Conservation (phyloP, 2,797 vertebrate species). For the Miichthys miiuy region DNA sequence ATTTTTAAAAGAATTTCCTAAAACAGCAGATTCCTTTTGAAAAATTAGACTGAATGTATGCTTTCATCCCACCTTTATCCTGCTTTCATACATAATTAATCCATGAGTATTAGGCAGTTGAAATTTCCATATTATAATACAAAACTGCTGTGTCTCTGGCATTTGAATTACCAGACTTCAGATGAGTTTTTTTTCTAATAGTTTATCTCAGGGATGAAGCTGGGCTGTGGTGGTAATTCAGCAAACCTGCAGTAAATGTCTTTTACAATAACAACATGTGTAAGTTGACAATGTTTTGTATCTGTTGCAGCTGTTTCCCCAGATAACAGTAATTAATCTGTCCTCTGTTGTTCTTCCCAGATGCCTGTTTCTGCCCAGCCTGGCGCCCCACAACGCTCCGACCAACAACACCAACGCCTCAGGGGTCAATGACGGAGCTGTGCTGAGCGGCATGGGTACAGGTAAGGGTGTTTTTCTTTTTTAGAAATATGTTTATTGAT, state of each 20-base stretch:
- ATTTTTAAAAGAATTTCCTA: no score
- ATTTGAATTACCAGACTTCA: conserved; percentile 15
- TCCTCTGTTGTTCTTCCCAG: conserved; percentile 72
- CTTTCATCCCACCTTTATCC: conserved; percentile 38
- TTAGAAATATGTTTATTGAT: no score
- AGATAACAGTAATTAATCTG: conserved; percentile 5
- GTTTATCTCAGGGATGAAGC: conserved; percentile 16
- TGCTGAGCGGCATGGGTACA: conserved; percentile 94
- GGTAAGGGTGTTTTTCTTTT: conserved; percentile 78
- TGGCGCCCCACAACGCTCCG: conserved; percentile 96
- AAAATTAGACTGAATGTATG: conserved; percentile 1
- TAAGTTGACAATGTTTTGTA: not conserved
- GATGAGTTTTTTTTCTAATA: not conserved
- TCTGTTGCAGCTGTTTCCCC: conserved; percentile 9
- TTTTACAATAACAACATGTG: not conserved
- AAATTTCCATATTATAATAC: conserved; percentile 43
- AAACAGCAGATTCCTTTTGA: conserved; percentile 17
- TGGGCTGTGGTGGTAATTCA: not conserved
- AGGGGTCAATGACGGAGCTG: conserved; percentile 91
- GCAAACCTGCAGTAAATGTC: conserved; percentile 20
- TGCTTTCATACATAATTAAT: conserved; percentile 44
- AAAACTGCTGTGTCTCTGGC: conserved; percentile 24
- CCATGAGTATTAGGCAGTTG: not conserved
- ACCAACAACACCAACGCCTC: conserved; percentile 92
- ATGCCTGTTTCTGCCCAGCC: conserved; percentile 95